Percentiles rank a stretch among this genome's conserved stretches.
Conservation (phyloP, 2,888 invertebrate genomes). For the Pinctada fucata region DNA sequence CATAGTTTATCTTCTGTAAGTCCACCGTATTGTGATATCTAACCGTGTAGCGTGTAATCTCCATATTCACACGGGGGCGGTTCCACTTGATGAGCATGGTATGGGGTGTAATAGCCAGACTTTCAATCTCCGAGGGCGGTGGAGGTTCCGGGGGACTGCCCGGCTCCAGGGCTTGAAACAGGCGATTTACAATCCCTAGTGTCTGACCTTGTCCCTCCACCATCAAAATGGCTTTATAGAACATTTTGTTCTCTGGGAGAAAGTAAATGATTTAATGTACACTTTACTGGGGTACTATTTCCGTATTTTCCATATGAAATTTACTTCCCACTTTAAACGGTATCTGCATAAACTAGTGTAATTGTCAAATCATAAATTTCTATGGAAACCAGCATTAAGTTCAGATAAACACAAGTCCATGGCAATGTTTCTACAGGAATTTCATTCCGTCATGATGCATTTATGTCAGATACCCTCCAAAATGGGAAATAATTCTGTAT, state of each 20-base stretch:
- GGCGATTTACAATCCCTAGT: slow-evolving; percentile 42
- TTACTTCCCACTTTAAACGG: too few relatives aligned
- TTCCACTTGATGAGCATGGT: slow-evolving; percentile 42
- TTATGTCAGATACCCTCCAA: too few relatives aligned
- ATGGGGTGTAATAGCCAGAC: slow-evolving; percentile 17
- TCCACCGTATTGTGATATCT: slow-evolving; percentile 38
- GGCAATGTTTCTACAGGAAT: too few relatives aligned
- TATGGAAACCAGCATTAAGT: too few relatives aligned
- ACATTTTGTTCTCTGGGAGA: slow-evolving; percentile 46
- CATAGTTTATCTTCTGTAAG: slow-evolving; percentile 24
- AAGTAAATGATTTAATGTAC: neutral
- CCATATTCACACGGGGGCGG: slow-evolving; percentile 42
- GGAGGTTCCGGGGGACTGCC: slow-evolving; percentile 45
- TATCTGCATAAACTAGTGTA: too few relatives aligned
- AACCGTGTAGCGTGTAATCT: slow-evolving; percentile 46
- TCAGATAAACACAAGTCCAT: too few relatives aligned
- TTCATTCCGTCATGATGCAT: too few relatives aligned
- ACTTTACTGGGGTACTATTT: too few relatives aligned
- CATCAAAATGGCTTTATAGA: slow-evolving; percentile 51
- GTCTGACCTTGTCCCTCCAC: slow-evolving; percentile 38
- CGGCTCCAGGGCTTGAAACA: slow-evolving; percentile 47
- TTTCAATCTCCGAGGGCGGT: slow-evolving; percentile 42
- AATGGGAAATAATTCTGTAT: too few relatives aligned
- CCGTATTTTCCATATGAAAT: too few relatives aligned
- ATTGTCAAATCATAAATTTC: too few relatives aligned